Evolutionary conservation across 2,113 vertebrate genomes (phyloP).

Genomic region (Siphamia tubifer): DNA sequence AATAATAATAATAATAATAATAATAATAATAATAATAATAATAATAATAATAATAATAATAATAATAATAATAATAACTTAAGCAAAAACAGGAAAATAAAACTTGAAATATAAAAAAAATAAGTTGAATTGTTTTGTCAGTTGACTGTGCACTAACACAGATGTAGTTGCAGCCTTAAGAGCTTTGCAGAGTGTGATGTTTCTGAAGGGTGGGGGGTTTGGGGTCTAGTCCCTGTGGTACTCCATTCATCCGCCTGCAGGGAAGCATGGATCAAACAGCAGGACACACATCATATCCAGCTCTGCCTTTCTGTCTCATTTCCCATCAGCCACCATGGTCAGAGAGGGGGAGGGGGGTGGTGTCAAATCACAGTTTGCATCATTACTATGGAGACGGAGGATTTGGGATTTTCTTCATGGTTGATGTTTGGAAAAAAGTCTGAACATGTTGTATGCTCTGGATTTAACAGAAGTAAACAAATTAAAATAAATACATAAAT

Average conservation of each 20-base stretch:
- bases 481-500: too few relatives aligned
- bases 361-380: neutral
- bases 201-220: slow-evolving; percentile 36
- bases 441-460: too few relatives aligned
- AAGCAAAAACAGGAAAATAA: too few relatives aligned
- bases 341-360: neutral
- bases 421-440: too few relatives aligned
- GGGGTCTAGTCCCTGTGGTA: slow-evolving; percentile 50
- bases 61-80: too few relatives aligned
- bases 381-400: neutral
- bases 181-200: neutral
- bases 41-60: too few relatives aligned
- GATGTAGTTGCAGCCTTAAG: neutral
- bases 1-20: too few relatives aligned
- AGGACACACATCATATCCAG: slow-evolving; percentile 35
- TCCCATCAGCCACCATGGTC: slow-evolving; percentile 5
- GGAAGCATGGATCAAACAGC: slow-evolving; percentile 61
- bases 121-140: neutral
- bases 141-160: neutral
- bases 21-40: too few relatives aligned
- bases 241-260: slow-evolving; percentile 50
- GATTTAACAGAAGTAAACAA: too few relatives aligned
- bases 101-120: too few relatives aligned
- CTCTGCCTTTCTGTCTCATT: slow-evolving; percentile 7
- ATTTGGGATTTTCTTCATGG: too few relatives aligned